Conservation (phyloP, 2,113 vertebrate species). For the Cyanoliseus patagonus region DNA sequence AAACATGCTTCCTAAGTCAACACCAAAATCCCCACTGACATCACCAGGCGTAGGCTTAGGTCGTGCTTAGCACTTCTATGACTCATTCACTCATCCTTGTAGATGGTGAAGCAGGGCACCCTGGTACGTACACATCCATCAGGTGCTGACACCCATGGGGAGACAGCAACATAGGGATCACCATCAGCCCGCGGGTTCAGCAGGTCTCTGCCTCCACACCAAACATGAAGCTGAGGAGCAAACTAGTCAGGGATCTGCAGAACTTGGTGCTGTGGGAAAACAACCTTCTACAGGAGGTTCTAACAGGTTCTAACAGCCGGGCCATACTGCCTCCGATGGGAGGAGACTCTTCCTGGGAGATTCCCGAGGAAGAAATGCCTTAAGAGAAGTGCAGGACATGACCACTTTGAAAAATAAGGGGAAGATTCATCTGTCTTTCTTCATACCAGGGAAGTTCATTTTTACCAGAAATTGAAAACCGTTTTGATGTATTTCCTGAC, state of each 20-base stretch:
- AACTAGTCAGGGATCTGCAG: background rate
- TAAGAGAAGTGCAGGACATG: background rate
- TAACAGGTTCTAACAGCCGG: background rate
- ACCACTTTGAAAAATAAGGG: background rate
- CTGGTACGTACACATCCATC: rapidly evolving
- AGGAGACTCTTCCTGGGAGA: background rate
- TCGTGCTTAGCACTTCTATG: rapidly evolving
- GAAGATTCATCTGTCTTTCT: background rate
- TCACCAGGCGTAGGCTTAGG: background rate
- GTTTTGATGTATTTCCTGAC: background rate
- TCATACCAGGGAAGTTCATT: background rate
- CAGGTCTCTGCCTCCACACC: background rate
- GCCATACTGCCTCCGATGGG: rapidly evolving
- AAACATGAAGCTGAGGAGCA: background rate
- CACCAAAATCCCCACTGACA: rapidly evolving
- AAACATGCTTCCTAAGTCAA: background rate
- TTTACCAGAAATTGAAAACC: background rate
- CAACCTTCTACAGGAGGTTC: background rate
- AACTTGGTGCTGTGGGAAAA: background rate
- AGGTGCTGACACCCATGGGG: rapidly evolving
- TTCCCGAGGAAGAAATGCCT: background rate
- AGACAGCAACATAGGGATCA: background rate
- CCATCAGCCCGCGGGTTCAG: background rate
- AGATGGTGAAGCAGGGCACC: background rate
- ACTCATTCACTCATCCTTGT: rapidly evolving